Evolutionary conservation across 2,797 vertebrate species (phyloP), one percentile per base, ranked within the genome.

Genomic region (Rhabdophis nuchalis): DNA sequence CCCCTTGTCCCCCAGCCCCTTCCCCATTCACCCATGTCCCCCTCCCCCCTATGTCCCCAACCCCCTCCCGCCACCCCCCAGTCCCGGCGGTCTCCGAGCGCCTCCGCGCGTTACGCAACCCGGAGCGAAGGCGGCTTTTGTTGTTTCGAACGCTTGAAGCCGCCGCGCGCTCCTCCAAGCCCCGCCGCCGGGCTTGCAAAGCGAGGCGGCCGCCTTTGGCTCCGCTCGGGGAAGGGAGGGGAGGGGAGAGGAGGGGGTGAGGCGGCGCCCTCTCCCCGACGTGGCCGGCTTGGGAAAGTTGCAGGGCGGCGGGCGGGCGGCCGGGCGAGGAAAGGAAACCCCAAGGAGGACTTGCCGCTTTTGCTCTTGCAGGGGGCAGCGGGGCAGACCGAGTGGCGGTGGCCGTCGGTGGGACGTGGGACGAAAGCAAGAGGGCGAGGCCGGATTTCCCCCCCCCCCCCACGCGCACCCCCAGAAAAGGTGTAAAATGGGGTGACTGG

Each of bases 391-490:
- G 46, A 5, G 64, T 16, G 1, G 64, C 64, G 64, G 32, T 1
- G 4, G 68, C 68, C 10, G 18, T 8, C 32, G 6, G 36, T 72
- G 0, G 2, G 64, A 72, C n/a, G 64, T 3, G n/a, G 18, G 32
- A 20, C 0, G 18, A 41, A 77, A 77, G 3, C 32, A 0, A 41
- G 68, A 41, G 18, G 1, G 68, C 32, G 9, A 36, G 32, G 3
- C 7, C 14, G 0, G 68, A 18, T 18, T n/a, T n/a, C n/a, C n/a
- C n/a, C n/a, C n/a, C n/a, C 61, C 32, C 68, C 32, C 1, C 1
- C 14, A 0, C 29, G 1, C 61, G 1, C 61, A 2, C 6, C 1
- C 16, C 1, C 16, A 68, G 6, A 3, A 20, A 20, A 20, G 6
- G 7, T 72, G 68, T 1, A 8, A 8, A 36, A 41, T 20, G 18